Evolutionary conservation across 2,113 vertebrate genomes (phyloP).

Genomic region (Leucosticte australis): DNA sequence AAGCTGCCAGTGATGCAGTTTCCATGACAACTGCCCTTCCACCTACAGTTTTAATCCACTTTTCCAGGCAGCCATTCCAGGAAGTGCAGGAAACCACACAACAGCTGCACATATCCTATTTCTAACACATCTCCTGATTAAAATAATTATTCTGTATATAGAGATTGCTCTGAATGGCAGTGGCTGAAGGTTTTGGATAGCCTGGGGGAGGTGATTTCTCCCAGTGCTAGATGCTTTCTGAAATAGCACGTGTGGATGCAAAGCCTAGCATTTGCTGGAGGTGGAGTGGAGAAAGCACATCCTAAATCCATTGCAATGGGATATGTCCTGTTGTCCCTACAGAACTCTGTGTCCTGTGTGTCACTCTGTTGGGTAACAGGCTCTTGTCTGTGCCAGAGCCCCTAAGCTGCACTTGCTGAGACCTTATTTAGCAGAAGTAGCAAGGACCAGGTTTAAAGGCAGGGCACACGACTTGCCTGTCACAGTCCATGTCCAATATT

Average conservation of each 20-base stretch:
- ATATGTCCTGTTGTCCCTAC: not conserved
- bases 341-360: not conserved
- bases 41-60: slow-evolving; percentile 31
- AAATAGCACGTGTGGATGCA: not conserved
- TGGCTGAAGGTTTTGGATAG: slow-evolving; percentile 23
- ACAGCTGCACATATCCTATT: slow-evolving; percentile 47
- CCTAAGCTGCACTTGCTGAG: not conserved
- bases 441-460: not conserved
- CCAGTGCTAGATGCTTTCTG: not conserved
- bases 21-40: slow-evolving; percentile 53
- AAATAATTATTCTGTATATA: slow-evolving; percentile 33
- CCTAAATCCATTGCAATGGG: not conserved
- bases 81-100: slow-evolving; percentile 27
- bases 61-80: slow-evolving; percentile 44
- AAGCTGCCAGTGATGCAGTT: slow-evolving; percentile 29
- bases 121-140: slow-evolving; percentile 39
- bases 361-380: not conserved
- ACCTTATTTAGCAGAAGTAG: not conserved
- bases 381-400: not conserved
- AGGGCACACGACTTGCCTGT: not conserved
- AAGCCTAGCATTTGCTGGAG: not conserved
- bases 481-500: not conserved
- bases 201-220: not conserved
- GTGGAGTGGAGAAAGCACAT: not conserved
- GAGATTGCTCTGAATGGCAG: not conserved